phyloP scores from a whole-genome alignment of 2,888 invertebrate species.

The Trichopoda pennipes region DNA sequence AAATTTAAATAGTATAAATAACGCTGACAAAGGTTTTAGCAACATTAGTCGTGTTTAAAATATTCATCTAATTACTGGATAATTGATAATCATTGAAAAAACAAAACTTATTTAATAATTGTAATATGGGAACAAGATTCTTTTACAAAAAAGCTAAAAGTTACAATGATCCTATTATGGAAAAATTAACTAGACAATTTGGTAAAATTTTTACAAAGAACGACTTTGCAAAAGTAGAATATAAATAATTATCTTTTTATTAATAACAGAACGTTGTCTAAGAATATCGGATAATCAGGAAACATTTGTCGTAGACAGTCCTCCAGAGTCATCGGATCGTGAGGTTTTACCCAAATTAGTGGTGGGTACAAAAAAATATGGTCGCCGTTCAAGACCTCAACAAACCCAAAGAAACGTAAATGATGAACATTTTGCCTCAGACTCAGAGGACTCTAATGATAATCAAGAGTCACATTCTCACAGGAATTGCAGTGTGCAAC shows the following conservation, averaged over 20 bases:
- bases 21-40: neutral
- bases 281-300: slow-evolving; percentile 74
- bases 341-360: slow-evolving; percentile 88
- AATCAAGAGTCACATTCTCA: slow-evolving; percentile 74
- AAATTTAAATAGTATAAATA: slow-evolving; percentile 27
- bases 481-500: slow-evolving; percentile 70
- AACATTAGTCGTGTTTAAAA: slow-evolving; percentile 39
- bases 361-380: slow-evolving; percentile 89
- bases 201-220: slow-evolving; percentile 70
- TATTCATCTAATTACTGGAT: slow-evolving; percentile 10
- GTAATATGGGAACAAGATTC: slow-evolving; percentile 76
- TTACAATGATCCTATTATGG: slow-evolving; percentile 71
- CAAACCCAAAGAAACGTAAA: slow-evolving; percentile 79
- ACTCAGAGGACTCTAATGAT: slow-evolving; percentile 79
- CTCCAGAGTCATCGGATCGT: slow-evolving; percentile 83
- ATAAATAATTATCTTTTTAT: neutral
- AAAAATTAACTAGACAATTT: slow-evolving; percentile 73
- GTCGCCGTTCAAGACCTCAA: slow-evolving; percentile 87
- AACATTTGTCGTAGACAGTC: slow-evolving; percentile 75
- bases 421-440: slow-evolving; percentile 77
- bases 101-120: slow-evolving; percentile 13
- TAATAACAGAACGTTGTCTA: slow-evolving; percentile 75
- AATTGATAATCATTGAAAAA: neutral
- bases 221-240: slow-evolving; percentile 1
- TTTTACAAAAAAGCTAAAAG: slow-evolving; percentile 73